Base-by-base conservation (phyloP, 2,113 vertebrate genomes). In the Ictalurus furcatus region DNA sequence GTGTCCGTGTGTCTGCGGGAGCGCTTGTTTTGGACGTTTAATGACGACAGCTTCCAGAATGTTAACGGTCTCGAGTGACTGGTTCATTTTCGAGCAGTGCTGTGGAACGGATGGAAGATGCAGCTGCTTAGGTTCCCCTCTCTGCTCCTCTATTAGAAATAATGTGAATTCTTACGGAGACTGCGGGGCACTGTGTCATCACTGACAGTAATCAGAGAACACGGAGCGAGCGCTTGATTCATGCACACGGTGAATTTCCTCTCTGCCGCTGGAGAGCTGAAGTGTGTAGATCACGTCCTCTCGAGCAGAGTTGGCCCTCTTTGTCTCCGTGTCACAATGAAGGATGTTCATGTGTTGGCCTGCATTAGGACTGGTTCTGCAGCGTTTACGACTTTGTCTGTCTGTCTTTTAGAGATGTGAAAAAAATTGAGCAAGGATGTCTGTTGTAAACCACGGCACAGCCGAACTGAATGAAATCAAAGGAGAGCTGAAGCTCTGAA, bases 31-130 rank as follows among this genome's bases (percentile, higher is more conserved):
- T 40, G 40, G 54, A 61, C 81, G 1, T 76, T 84, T 85, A 89
- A 89, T 48, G 84, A 79, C 67, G 34, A 76, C 48, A 21, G 81
- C 21, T 79, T 85, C 44, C 37, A 56, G 84, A 34, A 80, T 12
- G 61, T 80, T 81, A 85, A 80, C 23, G 30, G 59, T 91, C 91
- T 78, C 34, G 61, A 85, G 84, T 23, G 74, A 67, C 83, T 56
- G 83, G 93, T 90, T 92, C 91, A 91, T 89, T 87, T 89, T 34
- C 44, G 91, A 81, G 87, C 93, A 92, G 86, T 69, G 86, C 89
- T 88, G 90, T 93, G 93, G 93, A 95, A 95, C 93, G 93, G 93
- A 94, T 95, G 91, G 93, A 93, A 93, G 93, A 90, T 90, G 92
- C 92, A 92, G 92, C 93, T 92, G 84, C 90, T 90, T 89, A 92